Conservation (phyloP, 2,113 vertebrate genomes). For the Mohoua ochrocephala region DNA sequence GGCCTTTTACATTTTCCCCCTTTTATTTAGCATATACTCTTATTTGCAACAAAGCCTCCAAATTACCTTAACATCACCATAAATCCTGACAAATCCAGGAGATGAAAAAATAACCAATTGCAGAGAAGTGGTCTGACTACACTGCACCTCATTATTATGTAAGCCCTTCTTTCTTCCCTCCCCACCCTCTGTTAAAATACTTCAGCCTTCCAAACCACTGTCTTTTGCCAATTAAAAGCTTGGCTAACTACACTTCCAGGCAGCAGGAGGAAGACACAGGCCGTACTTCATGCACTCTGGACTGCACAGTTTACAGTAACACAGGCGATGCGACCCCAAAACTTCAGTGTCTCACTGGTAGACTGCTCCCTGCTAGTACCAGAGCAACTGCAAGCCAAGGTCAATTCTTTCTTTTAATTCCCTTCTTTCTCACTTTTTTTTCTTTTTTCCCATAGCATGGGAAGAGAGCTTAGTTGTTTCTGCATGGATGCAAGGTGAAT, state of each 20-base stretch:
- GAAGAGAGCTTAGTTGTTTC: conserved; percentile 77
- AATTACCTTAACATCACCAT: not conserved
- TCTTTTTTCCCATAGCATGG: conserved; percentile 60
- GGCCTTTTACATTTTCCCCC: not conserved
- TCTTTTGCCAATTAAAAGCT: not conserved
- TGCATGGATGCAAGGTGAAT: conserved; percentile 87
- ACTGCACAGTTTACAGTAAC: not conserved
- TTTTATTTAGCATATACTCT: not conserved
- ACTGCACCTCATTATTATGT: not conserved
- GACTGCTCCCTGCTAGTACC: not conserved
- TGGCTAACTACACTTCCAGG: not conserved
- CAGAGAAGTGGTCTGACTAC: not conserved
- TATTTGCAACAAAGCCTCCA: not conserved
- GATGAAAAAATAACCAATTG: not conserved
- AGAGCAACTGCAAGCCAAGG: conserved; percentile 70
- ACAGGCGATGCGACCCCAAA: not conserved
- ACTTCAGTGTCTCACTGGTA: not conserved
- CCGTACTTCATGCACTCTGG: not conserved
- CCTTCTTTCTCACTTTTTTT: not conserved
- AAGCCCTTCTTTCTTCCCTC: not conserved
- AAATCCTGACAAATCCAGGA: not conserved
- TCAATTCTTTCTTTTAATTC: conserved; percentile 69
- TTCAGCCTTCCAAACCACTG: not conserved
- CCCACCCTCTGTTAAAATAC: not conserved
- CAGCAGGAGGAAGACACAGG: not conserved